These are phyloP conservation scores for Ardeotis arabs DNA, from an alignment of 2,113 vertebrate species.

Conservation along the genomic window DNA sequence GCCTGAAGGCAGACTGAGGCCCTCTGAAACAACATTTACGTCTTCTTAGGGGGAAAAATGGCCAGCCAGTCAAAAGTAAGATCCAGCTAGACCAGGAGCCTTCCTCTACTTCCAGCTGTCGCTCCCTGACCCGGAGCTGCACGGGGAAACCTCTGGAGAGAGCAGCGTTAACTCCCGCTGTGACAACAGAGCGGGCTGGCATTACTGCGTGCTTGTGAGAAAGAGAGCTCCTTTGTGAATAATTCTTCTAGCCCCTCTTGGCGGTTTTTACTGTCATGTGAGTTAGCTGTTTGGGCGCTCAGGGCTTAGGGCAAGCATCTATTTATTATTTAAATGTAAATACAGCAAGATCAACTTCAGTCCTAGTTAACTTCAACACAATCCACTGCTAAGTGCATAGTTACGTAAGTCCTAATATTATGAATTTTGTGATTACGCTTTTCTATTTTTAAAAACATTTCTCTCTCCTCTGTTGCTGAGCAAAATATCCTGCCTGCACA, in stretches of 20 bases:
- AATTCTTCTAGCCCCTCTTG: neutral
- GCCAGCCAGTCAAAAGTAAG: neutral
- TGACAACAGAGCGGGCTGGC: neutral
- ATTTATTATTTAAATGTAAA: constrained; percentile 62
- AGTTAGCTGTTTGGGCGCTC: neutral
- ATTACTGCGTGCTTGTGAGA: neutral
- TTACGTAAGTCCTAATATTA: neutral
- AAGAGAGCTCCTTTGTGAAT: constrained; percentile 13
- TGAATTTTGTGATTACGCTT: neutral
- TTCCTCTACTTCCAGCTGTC: neutral
- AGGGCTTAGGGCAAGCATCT: constrained; percentile 4
- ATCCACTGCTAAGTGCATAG: neutral
- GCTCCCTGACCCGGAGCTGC: neutral
- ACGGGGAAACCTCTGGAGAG: neutral
- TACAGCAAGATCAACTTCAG: constrained; percentile 17
- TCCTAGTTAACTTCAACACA: constrained; percentile 4
- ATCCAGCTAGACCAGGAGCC: neutral
- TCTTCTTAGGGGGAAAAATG: neutral
- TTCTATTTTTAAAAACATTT: constrained; percentile 20
- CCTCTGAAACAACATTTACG: neutral
- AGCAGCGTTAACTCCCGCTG: neutral
- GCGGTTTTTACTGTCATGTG: constrained; percentile 7
- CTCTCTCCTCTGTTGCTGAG: neutral
- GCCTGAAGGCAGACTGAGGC: neutral
- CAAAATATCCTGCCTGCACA: neutral